Percentiles rank a stretch among this genome's conserved stretches.
These are phyloP conservation scores for Eulithis prunata DNA, from an alignment of 2,888 invertebrate genomes.

Conservation along the genomic window DNA sequence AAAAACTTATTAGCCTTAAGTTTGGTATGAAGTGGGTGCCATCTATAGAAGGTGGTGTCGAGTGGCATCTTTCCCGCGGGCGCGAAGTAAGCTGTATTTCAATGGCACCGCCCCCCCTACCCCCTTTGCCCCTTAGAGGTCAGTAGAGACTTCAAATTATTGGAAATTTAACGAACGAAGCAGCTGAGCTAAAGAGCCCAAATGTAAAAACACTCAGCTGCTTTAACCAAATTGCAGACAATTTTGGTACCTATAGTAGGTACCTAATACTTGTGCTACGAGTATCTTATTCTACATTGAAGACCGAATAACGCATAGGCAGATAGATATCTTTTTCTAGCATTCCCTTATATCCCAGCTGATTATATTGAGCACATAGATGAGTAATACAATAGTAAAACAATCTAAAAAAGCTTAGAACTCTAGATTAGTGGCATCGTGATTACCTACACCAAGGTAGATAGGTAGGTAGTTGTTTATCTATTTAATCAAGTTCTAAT, in stretches of 20 bases:
- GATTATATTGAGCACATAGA: no score
- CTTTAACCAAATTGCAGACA: conserved; percentile 34
- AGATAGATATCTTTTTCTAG: no score
- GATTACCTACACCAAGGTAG: no score
- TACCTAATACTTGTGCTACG: no score
- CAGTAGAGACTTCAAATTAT: conserved; percentile 61
- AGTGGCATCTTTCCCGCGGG: conserved; percentile 53
- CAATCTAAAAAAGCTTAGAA: no score
- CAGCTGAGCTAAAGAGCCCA: conserved; percentile 41
- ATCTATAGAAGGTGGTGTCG: conserved; percentile 55
- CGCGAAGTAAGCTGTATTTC: conserved; percentile 68
- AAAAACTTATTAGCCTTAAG: conserved; percentile 36
- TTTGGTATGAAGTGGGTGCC: conserved; percentile 37
- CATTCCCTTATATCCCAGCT: no score
- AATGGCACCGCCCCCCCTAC: conserved; percentile 48
- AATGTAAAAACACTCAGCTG: conserved; percentile 34
- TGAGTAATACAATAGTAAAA: no score
- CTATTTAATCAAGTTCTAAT: not conserved
- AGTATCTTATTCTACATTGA: no score
- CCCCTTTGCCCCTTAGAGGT: conserved; percentile 44
- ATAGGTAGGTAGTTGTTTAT: not conserved
- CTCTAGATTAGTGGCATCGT: no score
- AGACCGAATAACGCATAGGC: no score
- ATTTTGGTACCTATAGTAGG: not conserved
- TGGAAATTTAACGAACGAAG: conserved; percentile 54